phyloP scores from a whole-genome alignment of 2,797 vertebrate genomes.

The Rhinoraja longicauda region DNA sequence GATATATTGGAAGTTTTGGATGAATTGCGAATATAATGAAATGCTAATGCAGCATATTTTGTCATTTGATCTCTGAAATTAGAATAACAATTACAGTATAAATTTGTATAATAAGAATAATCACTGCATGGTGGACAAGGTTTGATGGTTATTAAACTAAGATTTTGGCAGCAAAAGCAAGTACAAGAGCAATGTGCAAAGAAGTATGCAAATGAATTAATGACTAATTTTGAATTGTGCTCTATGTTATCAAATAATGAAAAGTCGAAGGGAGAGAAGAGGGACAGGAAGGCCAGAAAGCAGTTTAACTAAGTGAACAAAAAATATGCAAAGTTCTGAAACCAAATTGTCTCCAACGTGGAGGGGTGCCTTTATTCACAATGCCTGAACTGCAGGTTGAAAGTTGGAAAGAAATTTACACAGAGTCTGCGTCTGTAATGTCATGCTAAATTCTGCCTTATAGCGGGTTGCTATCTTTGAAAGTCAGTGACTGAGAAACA shows the following conservation, averaged over 20 bases:
- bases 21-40: constrained; percentile 37
- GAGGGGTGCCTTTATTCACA: constrained; percentile 42
- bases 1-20: constrained; percentile 32
- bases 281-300: constrained; percentile 3
- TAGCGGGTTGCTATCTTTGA: constrained; percentile 63
- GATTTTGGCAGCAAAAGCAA: constrained; percentile 35
- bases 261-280: constrained; percentile 9
- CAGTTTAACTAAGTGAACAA: constrained; percentile 31
- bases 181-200: constrained; percentile 34
- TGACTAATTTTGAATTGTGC: constrained; percentile 26
- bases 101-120: constrained; percentile 39
- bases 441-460: constrained; percentile 61
- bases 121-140: constrained; percentile 37
- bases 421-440: constrained; percentile 56
- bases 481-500: constrained; percentile 63
- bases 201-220: constrained; percentile 37
- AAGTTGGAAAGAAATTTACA: constrained; percentile 47
- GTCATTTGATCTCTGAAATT: constrained; percentile 39
- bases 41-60: constrained; percentile 36
- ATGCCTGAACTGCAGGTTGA: constrained; percentile 21
- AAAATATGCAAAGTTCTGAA: constrained; percentile 36
- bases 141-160: constrained; percentile 35
- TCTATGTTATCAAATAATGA: constrained; percentile 28
- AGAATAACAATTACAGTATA: constrained; percentile 39
- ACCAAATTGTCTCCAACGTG: constrained; percentile 34